phyloP scores from a whole-genome alignment of 2,113 vertebrate genomes.

The Macaca fascicularis region DNA sequence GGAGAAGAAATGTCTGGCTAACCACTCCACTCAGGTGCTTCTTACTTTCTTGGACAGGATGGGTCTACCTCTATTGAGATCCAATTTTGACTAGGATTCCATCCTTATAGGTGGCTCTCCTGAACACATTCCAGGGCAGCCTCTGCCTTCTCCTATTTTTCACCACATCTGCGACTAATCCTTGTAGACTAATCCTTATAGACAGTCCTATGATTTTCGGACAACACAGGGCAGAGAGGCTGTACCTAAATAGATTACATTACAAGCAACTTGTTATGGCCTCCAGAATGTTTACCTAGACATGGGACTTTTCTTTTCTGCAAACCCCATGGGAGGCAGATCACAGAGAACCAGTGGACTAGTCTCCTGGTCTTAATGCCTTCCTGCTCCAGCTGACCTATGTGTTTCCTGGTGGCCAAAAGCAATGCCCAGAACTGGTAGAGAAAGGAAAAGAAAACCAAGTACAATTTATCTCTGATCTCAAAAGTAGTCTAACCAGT shows the following conservation, averaged over 20 bases:
- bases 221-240: not conserved
- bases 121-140: not conserved
- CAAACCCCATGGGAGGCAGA: not conserved
- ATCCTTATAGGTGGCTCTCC: not conserved
- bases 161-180: not conserved
- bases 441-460: conserved; percentile 44
- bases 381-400: not conserved
- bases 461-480: conserved; percentile 60
- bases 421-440: conserved; percentile 28
- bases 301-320: not conserved
- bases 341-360: not conserved
- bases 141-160: not conserved
- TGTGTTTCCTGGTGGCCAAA: conserved; percentile 25
- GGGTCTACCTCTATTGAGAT: not conserved
- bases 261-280: not conserved
- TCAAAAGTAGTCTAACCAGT: conserved; percentile 56
- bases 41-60: not conserved
- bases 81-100: not conserved
- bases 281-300: not conserved
- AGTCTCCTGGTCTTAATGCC: not conserved
- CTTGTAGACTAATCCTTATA: conserved; percentile 17
- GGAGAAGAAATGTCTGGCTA: not conserved
- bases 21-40: not conserved
- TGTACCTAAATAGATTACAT: not conserved
- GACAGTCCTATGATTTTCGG: not conserved